Conservation (phyloP, 1,140 invertebrate genomes). For the Scaptomyza montana region DNA sequence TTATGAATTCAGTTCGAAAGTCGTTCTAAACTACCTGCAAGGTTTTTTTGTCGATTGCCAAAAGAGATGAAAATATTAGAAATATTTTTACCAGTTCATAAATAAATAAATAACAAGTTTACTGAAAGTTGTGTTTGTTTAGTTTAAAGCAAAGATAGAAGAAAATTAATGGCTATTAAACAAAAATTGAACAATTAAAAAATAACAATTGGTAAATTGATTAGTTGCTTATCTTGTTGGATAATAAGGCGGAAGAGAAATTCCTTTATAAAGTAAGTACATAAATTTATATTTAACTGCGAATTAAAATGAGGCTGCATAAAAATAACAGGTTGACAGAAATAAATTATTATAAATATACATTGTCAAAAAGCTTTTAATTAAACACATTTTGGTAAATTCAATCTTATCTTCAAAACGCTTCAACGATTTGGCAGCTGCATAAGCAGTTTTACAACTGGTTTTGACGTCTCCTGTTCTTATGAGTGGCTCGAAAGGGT, state of each 20-base stretch:
- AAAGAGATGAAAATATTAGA: slow-evolving; percentile 22
- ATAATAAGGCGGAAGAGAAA: no score
- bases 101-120: not conserved
- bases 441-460: slow-evolving; percentile 3
- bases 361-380: not conserved
- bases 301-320: not conserved
- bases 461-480: slow-evolving; percentile 2
- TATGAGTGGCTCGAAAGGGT: not conserved
- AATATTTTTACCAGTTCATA: not conserved
- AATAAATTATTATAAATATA: no score
- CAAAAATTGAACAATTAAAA: not conserved
- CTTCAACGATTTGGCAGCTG: slow-evolving; percentile 10
- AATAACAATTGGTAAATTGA: no score
- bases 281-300: no score
- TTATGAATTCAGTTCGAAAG: slow-evolving; percentile 57
- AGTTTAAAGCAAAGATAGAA: not conserved
- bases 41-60: slow-evolving; percentile 34
- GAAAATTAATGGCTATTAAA: not conserved
- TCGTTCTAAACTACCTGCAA: slow-evolving; percentile 59
- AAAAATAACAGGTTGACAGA: slow-evolving; percentile 5
- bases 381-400: not conserved
- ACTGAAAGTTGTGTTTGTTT: not conserved
- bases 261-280: no score
- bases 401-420: not conserved
- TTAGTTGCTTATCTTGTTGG: no score